Evolutionary conservation across 1,140 invertebrate species (phyloP).

Genomic region (Eciton burchellii): DNA sequence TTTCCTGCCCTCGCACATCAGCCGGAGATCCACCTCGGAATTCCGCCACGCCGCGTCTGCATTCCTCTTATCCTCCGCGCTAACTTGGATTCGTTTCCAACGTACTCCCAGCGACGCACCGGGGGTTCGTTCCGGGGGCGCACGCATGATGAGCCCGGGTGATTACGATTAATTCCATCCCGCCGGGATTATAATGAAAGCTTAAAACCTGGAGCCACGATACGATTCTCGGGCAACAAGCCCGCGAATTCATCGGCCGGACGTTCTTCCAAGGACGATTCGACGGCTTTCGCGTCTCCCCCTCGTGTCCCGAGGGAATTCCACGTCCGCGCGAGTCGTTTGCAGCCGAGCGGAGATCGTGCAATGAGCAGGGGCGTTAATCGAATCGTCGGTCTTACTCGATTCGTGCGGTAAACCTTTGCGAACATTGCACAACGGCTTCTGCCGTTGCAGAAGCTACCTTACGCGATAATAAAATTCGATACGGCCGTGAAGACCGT

Average conservation of each 20-base stretch:
- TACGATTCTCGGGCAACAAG: constrained; percentile 45
- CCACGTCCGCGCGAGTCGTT: no score
- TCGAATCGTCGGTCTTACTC: neutral
- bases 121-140: constrained; percentile 40
- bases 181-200: constrained; percentile 58
- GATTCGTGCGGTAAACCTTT: neutral
- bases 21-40: constrained; percentile 62
- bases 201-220: constrained; percentile 59
- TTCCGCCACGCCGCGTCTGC: constrained; percentile 63
- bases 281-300: constrained; percentile 3
- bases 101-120: constrained; percentile 53
- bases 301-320: neutral
- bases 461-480: neutral
- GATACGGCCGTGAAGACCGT: no score
- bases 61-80: constrained; percentile 62
- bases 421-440: neutral
- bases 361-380: neutral
- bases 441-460: neutral
- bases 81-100: constrained; percentile 61
- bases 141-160: constrained; percentile 57
- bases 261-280: constrained; percentile 36
- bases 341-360: no score
- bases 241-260: constrained; percentile 44
- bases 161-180: constrained; percentile 62
- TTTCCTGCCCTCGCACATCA: constrained; percentile 56